Evolutionary conservation across 2,888 invertebrate genomes (phyloP).

Genomic region (Liposcelis brunnea): DNA sequence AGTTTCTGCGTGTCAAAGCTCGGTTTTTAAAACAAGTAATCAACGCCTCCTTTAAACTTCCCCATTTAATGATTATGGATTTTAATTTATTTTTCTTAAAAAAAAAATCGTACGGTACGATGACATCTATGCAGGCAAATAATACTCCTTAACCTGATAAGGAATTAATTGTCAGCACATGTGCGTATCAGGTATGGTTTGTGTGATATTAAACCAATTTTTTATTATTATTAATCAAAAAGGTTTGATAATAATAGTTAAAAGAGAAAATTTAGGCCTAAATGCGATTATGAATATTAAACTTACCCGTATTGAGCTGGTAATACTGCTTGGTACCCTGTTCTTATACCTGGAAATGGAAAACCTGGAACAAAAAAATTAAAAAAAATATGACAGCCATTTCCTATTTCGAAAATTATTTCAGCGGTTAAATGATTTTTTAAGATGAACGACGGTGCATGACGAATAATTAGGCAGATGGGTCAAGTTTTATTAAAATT

Average conservation of each 20-base stretch:
- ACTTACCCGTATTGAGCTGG: conserved; percentile 78
- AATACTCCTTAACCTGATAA: background rate
- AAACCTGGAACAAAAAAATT: conserved; percentile 37
- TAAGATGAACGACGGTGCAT: too few species aligned
- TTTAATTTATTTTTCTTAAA: too few species aligned
- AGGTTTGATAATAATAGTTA: too few species aligned
- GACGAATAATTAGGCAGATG: too few species aligned
- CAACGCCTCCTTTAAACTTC: background rate
- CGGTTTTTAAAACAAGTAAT: background rate
- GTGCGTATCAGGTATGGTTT: background rate
- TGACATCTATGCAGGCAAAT: background rate
- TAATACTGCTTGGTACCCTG: conserved; percentile 58
- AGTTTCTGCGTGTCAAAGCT: background rate
- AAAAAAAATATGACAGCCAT: background rate
- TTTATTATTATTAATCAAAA: background rate
- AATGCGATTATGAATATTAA: too few species aligned
- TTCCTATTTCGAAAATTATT: conserved; percentile 1
- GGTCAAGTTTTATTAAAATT: too few species aligned
- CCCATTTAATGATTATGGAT: too few species aligned
- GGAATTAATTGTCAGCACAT: conserved; percentile 1
- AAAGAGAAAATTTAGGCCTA: too few species aligned
- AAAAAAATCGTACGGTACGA: background rate
- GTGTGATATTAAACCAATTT: conserved; percentile 2
- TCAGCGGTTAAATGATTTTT: too few species aligned
- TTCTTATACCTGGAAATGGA: conserved; percentile 57